Evolutionary conservation across 2,888 invertebrate species (phyloP).

Genomic region (Lutraria lutraria): DNA sequence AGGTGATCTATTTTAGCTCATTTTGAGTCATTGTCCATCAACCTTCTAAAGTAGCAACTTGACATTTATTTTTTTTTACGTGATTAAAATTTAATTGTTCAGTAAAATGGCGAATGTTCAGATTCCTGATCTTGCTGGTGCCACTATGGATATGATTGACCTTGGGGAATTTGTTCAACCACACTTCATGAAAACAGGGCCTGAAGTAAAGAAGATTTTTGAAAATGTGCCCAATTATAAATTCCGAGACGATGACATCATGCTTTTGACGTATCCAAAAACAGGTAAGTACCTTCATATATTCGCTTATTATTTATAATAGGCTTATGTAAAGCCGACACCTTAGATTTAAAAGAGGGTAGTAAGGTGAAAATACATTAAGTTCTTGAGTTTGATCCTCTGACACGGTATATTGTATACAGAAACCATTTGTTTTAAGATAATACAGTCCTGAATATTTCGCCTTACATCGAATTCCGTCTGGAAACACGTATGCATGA

Average conservation of each 20-base stretch:
- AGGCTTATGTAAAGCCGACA: not conserved
- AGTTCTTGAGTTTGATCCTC: too few relatives aligned
- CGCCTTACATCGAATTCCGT: too few relatives aligned
- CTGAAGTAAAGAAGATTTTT: conserved; percentile 10
- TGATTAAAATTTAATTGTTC: not conserved
- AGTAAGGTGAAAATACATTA: too few relatives aligned
- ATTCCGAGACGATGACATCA: conserved; percentile 24
- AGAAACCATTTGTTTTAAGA: too few relatives aligned
- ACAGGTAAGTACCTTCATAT: conserved; percentile 13
- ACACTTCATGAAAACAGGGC: not conserved
- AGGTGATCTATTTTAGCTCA: too few relatives aligned
- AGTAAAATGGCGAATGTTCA: not conserved
- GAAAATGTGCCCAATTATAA: not conserved
- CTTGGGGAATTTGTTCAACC: conserved; percentile 20
- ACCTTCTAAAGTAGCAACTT: too few relatives aligned
- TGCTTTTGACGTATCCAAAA: conserved; percentile 20
- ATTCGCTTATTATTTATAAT: not conserved
- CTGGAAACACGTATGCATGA: too few relatives aligned
- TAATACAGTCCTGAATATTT: too few relatives aligned
- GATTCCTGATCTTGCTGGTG: conserved; percentile 11
- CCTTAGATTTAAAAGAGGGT: too few relatives aligned
- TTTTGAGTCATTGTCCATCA: too few relatives aligned
- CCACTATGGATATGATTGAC: conserved; percentile 18
- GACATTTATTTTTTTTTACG: too few relatives aligned
- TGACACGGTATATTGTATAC: too few relatives aligned